Evolutionary conservation across 2,888 invertebrate species (phyloP).

Genomic region (Coenonympha glycerion): DNA sequence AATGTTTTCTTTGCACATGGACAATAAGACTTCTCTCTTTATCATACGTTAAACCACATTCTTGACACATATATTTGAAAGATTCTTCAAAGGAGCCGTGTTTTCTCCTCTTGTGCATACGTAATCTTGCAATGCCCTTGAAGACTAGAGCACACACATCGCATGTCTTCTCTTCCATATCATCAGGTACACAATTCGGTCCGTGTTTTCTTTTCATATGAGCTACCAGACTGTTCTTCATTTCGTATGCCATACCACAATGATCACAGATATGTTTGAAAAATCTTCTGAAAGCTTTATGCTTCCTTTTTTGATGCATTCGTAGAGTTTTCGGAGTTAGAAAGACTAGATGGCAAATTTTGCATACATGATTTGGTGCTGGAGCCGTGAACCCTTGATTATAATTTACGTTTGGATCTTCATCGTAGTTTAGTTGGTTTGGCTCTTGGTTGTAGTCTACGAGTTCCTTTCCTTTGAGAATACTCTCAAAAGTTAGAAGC

Average conservation of each 20-base stretch:
- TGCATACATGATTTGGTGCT: slow-evolving; percentile 43
- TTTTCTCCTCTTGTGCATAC: slow-evolving; percentile 66
- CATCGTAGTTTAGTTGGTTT: no score
- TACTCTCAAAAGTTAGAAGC: slow-evolving; percentile 57
- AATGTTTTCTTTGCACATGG: slow-evolving; percentile 60
- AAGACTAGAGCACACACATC: slow-evolving; percentile 65
- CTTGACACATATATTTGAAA: slow-evolving; percentile 52
- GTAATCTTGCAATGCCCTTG: slow-evolving; percentile 53
- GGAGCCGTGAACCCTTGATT: no score
- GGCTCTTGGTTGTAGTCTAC: slow-evolving; percentile 28
- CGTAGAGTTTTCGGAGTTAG: slow-evolving; percentile 51
- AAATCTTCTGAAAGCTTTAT: slow-evolving; percentile 48
- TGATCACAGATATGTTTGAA: slow-evolving; percentile 59
- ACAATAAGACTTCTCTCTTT: slow-evolving; percentile 60
- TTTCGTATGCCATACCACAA: slow-evolving; percentile 63
- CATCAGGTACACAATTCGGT: slow-evolving; percentile 46
- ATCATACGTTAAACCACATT: slow-evolving; percentile 63
- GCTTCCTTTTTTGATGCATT: slow-evolving; percentile 61
- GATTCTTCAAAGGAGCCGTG: slow-evolving; percentile 58
- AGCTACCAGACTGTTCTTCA: slow-evolving; percentile 58
- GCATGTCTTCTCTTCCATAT: slow-evolving; percentile 53
- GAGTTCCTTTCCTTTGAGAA: slow-evolving; percentile 43
- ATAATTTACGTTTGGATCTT: no score
- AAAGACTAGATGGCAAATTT: slow-evolving; percentile 65
- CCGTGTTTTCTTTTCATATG: slow-evolving; percentile 64